These are phyloP conservation scores for Porites evermanni DNA, from an alignment of 92 coral and sea anemone genomes.

Conservation along the genomic window DNA sequence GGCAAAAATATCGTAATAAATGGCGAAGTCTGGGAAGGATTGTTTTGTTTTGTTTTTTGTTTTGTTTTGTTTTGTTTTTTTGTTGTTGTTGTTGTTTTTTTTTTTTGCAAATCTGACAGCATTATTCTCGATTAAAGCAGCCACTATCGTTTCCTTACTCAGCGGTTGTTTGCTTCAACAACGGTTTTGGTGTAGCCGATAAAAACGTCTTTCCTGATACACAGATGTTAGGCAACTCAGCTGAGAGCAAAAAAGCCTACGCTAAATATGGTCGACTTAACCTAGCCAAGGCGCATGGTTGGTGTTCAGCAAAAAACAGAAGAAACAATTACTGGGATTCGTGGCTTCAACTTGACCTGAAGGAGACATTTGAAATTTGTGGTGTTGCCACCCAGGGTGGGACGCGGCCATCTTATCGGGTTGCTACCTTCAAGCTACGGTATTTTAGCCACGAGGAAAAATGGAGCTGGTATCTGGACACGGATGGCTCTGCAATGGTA, in stretches of 20 bases:
- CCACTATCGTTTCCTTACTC: too few species aligned
- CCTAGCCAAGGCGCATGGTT: not conserved
- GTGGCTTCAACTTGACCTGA: not conserved
- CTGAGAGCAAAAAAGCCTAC: not conserved
- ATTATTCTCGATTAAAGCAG: too few species aligned
- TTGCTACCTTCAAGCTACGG: not conserved
- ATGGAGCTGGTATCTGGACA: not conserved
- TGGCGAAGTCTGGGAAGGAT: too few species aligned
- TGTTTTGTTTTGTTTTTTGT: too few species aligned
- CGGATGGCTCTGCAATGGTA: not conserved
- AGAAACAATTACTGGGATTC: not conserved
- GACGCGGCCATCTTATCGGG: not conserved
- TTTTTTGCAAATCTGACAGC: too few species aligned
- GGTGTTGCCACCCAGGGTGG: slow-evolving; percentile 5
- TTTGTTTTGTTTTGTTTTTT: too few species aligned
- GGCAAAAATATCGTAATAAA: too few species aligned
- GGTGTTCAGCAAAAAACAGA: not conserved
- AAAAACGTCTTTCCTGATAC: not conserved
- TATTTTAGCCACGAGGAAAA: not conserved
- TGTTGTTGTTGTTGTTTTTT: too few species aligned
- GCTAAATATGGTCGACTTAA: slow-evolving; percentile 3
- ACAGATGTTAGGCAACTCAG: not conserved
- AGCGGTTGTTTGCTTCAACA: not conserved
- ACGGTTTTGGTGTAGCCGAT: not conserved
- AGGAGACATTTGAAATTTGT: not conserved